Evolutionary conservation across 2,113 vertebrate genomes (phyloP).

Genomic region (Melanotaenia duboulayi): DNA sequence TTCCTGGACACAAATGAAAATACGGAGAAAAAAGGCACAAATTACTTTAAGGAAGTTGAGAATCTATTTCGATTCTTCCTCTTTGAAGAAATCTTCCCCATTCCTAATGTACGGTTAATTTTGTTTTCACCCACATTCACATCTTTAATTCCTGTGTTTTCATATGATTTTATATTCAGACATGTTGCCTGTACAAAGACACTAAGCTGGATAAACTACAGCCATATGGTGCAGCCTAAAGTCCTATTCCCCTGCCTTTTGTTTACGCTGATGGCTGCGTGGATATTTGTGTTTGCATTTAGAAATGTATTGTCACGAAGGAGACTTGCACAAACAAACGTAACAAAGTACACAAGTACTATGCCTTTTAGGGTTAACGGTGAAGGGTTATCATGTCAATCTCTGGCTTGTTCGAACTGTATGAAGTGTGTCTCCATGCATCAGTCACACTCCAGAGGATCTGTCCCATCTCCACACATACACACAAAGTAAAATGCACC

Average conservation of each 20-base stretch:
- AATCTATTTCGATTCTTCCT: slow-evolving; percentile 65
- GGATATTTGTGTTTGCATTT: slow-evolving; percentile 24
- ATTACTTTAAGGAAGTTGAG: slow-evolving; percentile 55
- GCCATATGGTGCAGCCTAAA: slow-evolving; percentile 35
- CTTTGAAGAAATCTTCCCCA: slow-evolving; percentile 51
- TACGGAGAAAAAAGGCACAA: slow-evolving; percentile 35
- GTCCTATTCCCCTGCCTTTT: slow-evolving; percentile 38
- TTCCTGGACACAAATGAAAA: slow-evolving; percentile 41
- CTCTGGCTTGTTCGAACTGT: slow-evolving; percentile 47
- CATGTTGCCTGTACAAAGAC: slow-evolving; percentile 3
- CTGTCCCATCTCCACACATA: slow-evolving; percentile 17
- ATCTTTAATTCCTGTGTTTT: background rate
- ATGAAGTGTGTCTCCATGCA: slow-evolving; percentile 41
- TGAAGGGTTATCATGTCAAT: slow-evolving; percentile 62
- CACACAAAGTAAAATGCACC: slow-evolving; percentile 33
- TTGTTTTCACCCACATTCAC: slow-evolving; percentile 16
- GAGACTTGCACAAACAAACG: slow-evolving; percentile 36
- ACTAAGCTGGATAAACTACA: slow-evolving; percentile 31
- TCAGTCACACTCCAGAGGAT: slow-evolving; percentile 45
- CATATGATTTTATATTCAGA: background rate
- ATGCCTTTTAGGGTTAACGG: slow-evolving; percentile 29
- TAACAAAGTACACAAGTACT: slow-evolving; percentile 24
- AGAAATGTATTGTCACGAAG: slow-evolving; percentile 20
- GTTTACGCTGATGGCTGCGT: slow-evolving; percentile 17
- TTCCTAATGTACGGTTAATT: slow-evolving; percentile 11